A percentile compares a stretch with the other conserved stretches of the same genome.
These are phyloP conservation scores for Anoplophora glabripennis DNA, from an alignment of 1,140 invertebrate genomes.

Conservation along the genomic window DNA sequence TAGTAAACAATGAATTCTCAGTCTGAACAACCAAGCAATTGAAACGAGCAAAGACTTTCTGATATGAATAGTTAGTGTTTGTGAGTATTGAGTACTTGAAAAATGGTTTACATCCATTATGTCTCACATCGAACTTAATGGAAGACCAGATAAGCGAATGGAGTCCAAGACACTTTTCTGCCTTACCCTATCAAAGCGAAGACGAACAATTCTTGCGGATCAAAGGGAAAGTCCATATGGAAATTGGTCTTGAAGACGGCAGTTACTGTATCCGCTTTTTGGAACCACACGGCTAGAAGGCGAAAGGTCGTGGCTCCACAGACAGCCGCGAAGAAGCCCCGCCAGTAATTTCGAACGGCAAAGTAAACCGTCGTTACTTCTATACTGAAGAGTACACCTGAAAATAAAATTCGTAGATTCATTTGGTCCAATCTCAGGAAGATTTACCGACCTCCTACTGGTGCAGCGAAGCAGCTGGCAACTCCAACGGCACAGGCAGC, in stretches of 20 bases:
- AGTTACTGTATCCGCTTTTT: slow-evolving; percentile 90
- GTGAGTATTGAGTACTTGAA: no score
- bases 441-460: slow-evolving; percentile 79
- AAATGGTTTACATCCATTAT: no score
- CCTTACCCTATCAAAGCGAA: slow-evolving; percentile 91
- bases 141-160: no score
- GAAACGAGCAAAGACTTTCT: no score
- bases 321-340: slow-evolving; percentile 97
- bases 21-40: no score
- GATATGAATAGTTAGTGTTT: no score
- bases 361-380: slow-evolving; percentile 99
- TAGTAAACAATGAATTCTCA: no score
- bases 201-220: slow-evolving; percentile 93
- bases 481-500: slow-evolving; percentile 96
- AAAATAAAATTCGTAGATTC: slow-evolving; percentile 15
- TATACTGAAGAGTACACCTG: slow-evolving; percentile 96
- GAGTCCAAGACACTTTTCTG: no score
- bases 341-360: slow-evolving; percentile 97
- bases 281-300: slow-evolving; percentile 91
- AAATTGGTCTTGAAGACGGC: slow-evolving; percentile 94
- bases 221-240: slow-evolving; percentile 95
- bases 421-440: no score
- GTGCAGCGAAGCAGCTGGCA: slow-evolving; percentile 92
- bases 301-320: slow-evolving; percentile 95
- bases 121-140: no score